Base-by-base conservation (phyloP, 2,888 invertebrate genomes). In the Xylota segnis region DNA sequence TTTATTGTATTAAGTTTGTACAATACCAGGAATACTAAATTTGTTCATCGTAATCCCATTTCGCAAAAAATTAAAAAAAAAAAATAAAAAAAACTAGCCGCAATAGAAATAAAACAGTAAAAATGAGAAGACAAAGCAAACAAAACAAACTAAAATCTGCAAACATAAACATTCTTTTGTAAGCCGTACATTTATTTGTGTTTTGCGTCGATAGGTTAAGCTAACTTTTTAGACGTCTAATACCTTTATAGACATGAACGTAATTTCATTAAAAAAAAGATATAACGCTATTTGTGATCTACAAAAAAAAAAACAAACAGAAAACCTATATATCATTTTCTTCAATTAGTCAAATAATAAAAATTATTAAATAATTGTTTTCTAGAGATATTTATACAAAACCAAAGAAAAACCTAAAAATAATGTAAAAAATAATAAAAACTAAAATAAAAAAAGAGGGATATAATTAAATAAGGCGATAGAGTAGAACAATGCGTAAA, bases 261-360 rank as follows among this genome's bases (percentile, higher is more conserved):
- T 81, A 84, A 84, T 71, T 84, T 84, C 74, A 81, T 61, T 79
- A 58, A 59, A 59, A 58, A 77, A 72, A 74, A 78, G 43, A 79
- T 79, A 70, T 70, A 83, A 83, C 83, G 83, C 83, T 84, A 84
- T 84, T 84, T 84, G 84, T 84, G 84, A 84, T 84, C 84, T 81
- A 82, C 87, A 83, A 75, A 79, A 52, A 65, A 75, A 63, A 87
- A 84, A 59, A 12, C 54, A 40, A 74, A 32, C 70, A 32, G 71
- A 74, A 50, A 81, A 84, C 47, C 81, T 84, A 81, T 84, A 87
- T 72, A 87, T 82, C 86, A 88, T 88, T 88, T 88, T 88, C 88
- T 88, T 88, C 88, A 88, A 88, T 88, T 88, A 88, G 87, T 88
- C 54, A 86, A 86, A 83, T 84, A 84, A 81, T 56, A 75, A 47